Evolutionary conservation across 2,888 invertebrate genomes (phyloP).

Genomic region (Polydrusus cervinus): DNA sequence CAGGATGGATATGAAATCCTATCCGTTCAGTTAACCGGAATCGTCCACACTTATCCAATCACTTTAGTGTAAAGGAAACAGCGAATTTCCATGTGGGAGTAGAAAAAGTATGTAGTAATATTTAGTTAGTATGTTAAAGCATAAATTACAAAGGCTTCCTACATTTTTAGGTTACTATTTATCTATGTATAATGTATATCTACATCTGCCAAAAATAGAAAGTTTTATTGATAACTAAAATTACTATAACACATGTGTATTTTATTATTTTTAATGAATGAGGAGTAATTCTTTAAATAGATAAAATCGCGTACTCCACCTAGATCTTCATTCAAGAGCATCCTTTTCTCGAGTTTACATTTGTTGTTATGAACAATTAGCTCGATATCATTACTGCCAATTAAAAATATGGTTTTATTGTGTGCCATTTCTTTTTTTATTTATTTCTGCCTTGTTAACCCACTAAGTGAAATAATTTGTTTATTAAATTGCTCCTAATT

Average conservation of each 20-base stretch:
- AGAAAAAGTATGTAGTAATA: too few relatives aligned
- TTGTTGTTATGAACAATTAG: slow-evolving; percentile 3
- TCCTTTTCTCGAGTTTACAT: slow-evolving; percentile 1
- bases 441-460: background rate
- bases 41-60: too few relatives aligned
- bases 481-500: too few relatives aligned
- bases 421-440: background rate
- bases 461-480: background rate
- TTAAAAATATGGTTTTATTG: background rate
- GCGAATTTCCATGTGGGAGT: too few relatives aligned
- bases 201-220: too few relatives aligned
- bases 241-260: too few relatives aligned
- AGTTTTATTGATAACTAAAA: too few relatives aligned
- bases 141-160: background rate
- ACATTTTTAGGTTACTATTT: background rate
- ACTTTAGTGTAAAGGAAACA: too few relatives aligned
- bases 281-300: background rate
- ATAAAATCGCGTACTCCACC: slow-evolving; percentile 8
- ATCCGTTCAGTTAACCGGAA: too few relatives aligned
- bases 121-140: too few relatives aligned
- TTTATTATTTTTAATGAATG: background rate
- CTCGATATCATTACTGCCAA: background rate
- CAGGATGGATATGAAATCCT: too few relatives aligned
- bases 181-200: too few relatives aligned
- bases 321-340: slow-evolving; percentile 20